These are phyloP conservation scores for Microtus montanus DNA, from an alignment of 2,113 vertebrate species.

Conservation along the genomic window DNA sequence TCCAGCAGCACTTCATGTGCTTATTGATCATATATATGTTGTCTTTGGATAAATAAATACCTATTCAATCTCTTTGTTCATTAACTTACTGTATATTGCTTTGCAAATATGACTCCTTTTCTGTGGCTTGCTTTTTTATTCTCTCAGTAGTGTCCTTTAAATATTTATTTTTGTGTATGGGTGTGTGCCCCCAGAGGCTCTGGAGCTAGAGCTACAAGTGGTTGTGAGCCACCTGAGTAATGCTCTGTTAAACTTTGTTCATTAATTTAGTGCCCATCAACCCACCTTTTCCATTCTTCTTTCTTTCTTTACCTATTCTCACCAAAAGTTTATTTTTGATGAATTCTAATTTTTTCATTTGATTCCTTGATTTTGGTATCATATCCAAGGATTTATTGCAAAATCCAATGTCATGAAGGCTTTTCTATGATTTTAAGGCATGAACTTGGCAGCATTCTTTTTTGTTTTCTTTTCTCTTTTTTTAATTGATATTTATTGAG, in stretches of 20 bases:
- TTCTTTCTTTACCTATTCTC: too few species aligned
- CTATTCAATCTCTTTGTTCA: neutral
- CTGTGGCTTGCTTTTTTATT: neutral
- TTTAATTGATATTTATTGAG: too few species aligned
- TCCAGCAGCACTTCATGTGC: neutral
- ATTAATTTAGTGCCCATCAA: neutral
- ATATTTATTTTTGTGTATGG: neutral
- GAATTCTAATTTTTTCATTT: neutral
- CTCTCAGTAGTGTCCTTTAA: neutral
- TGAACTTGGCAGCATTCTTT: neutral
- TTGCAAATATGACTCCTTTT: neutral
- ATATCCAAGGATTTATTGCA: neutral
- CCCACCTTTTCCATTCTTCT: neutral
- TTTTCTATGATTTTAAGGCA: neutral
- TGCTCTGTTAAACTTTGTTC: neutral
- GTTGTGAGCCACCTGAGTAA: neutral
- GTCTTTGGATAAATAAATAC: neutral
- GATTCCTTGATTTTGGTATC: neutral
- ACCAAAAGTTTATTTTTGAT: neutral
- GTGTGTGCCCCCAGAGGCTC: neutral
- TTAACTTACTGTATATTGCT: neutral
- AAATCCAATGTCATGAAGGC: neutral
- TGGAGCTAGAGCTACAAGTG: neutral
- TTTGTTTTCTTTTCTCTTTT: neutral
- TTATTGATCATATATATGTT: neutral